Percentiles rank a stretch among this genome's conserved stretches.
These are phyloP conservation scores for Stegana nigrithorax DNA, from an alignment of 2,888 invertebrate genomes.

Conservation along the genomic window DNA sequence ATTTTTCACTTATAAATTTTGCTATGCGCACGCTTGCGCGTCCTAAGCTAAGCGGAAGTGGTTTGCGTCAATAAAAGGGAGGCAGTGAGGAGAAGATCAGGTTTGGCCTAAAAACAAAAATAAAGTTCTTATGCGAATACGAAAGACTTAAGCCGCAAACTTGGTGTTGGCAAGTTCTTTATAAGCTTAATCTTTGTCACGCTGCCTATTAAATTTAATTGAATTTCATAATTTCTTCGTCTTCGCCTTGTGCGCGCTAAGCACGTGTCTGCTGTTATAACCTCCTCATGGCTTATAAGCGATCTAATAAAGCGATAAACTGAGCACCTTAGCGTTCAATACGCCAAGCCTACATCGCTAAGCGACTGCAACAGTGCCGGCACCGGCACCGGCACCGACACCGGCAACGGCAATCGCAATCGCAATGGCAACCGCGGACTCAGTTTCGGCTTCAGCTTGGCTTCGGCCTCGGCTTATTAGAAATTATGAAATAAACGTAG, in stretches of 20 bases:
- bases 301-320: neutral
- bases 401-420: too few species aligned
- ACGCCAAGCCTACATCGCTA: too few species aligned
- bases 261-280: neutral
- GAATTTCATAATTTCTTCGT: constrained; percentile 31
- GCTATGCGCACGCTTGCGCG: constrained; percentile 52
- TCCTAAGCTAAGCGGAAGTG: constrained; percentile 53
- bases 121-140: constrained; percentile 8
- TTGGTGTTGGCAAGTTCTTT: neutral
- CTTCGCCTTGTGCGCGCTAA: neutral
- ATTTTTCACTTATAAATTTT: constrained; percentile 51
- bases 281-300: neutral
- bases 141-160: constrained; percentile 7
- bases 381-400: too few species aligned
- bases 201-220: constrained; percentile 29
- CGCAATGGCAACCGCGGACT: too few species aligned
- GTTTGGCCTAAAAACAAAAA: neutral
- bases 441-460: too few species aligned
- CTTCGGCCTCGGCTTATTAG: too few species aligned
- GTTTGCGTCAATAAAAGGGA: constrained; percentile 33
- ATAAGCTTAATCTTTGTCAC: constrained; percentile 27
- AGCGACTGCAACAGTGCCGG: too few species aligned
- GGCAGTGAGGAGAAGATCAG: constrained; percentile 1
- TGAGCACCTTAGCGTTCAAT: neutral
- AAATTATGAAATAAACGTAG: neutral